Conservation (phyloP, 2,113 vertebrate genomes). For the Xyliphius kryptos region DNA sequence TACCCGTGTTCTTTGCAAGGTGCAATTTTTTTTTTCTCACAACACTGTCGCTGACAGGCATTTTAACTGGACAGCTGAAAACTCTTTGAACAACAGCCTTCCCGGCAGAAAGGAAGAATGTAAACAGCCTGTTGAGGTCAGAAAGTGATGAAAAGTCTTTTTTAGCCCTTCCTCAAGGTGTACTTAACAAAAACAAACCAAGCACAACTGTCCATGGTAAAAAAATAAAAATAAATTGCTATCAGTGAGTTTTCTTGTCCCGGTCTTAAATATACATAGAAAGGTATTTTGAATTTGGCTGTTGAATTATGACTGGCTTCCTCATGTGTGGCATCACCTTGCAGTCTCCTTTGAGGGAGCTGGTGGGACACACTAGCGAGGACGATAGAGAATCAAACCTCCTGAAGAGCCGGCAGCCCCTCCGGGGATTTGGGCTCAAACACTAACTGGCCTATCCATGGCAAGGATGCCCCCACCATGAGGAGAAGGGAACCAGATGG, state of each 20-base stretch:
- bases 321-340: slow-evolving; percentile 41
- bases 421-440: slow-evolving; percentile 43
- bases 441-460: slow-evolving; percentile 41
- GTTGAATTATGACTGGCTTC: slow-evolving; percentile 33
- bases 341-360: slow-evolving; percentile 30
- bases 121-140: slow-evolving; percentile 39
- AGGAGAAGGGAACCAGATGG: slow-evolving; percentile 51
- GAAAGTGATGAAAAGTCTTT: slow-evolving; percentile 39
- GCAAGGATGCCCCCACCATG: slow-evolving; percentile 40
- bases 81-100: slow-evolving; percentile 46
- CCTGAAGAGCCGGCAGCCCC: slow-evolving; percentile 37
- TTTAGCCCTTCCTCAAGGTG: slow-evolving; percentile 33
- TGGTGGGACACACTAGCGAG: slow-evolving; percentile 32
- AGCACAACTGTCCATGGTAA: neutral
- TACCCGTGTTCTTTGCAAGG: slow-evolving; percentile 14
- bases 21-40: slow-evolving; percentile 44
- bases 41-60: slow-evolving; percentile 46
- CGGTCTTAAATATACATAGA: neutral
- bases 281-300: slow-evolving; percentile 10
- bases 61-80: slow-evolving; percentile 48
- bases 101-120: slow-evolving; percentile 39
- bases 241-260: neutral
- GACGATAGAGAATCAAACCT: slow-evolving; percentile 36
- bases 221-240: neutral
- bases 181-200: slow-evolving; percentile 10